Conservation (phyloP, 2,888 invertebrate genomes). For the Brachyptera risi region DNA sequence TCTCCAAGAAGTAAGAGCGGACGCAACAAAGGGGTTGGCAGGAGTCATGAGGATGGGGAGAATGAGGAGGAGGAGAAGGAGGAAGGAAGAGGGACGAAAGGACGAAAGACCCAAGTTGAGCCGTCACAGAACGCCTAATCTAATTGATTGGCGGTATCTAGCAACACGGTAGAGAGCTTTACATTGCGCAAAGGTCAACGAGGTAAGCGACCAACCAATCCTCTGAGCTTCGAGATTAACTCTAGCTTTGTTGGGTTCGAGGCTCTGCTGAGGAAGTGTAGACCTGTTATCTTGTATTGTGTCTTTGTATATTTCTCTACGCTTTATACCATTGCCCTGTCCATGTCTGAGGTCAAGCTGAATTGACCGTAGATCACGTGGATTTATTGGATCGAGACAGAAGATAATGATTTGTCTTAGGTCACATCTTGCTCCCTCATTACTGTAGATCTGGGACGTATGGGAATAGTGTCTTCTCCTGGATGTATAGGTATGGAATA, state of each 20-base stretch:
- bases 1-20: constrained; percentile 22
- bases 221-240: constrained; percentile 9
- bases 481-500: too few relatives aligned
- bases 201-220: constrained; percentile 18
- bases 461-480: too few relatives aligned
- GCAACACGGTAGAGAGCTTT: constrained; percentile 1
- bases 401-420: too few relatives aligned
- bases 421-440: too few relatives aligned
- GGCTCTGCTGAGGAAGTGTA: background rate
- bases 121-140: constrained; percentile 20
- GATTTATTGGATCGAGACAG: too few relatives aligned
- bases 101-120: background rate
- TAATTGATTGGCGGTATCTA: constrained; percentile 32
- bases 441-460: too few relatives aligned
- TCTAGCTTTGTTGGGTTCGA: background rate
- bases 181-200: constrained; percentile 19
- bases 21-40: background rate
- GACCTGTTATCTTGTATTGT: background rate
- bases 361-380: too few relatives aligned
- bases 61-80: background rate
- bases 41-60: background rate
- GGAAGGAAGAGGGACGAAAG: background rate
- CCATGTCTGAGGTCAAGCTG: too few relatives aligned
- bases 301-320: too few relatives aligned
- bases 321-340: too few relatives aligned